Evolutionary conservation across 1,140 invertebrate species (phyloP).

Genomic region (Eumeta japonica): DNA sequence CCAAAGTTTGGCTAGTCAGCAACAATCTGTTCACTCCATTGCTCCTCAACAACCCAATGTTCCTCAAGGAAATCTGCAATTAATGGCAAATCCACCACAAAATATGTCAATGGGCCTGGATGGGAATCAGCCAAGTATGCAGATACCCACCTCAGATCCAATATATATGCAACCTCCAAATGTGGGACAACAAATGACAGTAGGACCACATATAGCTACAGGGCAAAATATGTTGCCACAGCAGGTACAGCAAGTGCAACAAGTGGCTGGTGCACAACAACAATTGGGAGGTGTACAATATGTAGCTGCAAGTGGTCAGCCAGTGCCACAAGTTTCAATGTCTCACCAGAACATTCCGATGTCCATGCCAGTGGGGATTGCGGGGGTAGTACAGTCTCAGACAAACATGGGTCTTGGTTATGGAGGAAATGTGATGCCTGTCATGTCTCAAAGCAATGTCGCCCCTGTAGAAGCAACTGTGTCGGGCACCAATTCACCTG

Average conservation of each 20-base stretch:
- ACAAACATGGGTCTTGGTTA: slow-evolving; percentile 49
- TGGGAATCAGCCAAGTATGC: slow-evolving; percentile 54
- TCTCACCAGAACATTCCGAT: slow-evolving; percentile 52
- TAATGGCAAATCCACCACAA: slow-evolving; percentile 57
- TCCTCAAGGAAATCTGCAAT: slow-evolving; percentile 60
- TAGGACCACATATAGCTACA: slow-evolving; percentile 42
- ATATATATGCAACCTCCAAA: slow-evolving; percentile 52
- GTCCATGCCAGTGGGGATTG: slow-evolving; percentile 52
- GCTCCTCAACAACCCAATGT: slow-evolving; percentile 58
- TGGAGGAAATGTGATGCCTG: slow-evolving; percentile 47
- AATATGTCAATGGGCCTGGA: slow-evolving; percentile 59
- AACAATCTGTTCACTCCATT: slow-evolving; percentile 49
- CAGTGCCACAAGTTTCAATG: slow-evolving; percentile 42
- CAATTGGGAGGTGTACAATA: slow-evolving; percentile 48
- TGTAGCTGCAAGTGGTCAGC: slow-evolving; percentile 51
- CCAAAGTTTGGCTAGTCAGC: slow-evolving; percentile 52
- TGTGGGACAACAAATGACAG: slow-evolving; percentile 48
- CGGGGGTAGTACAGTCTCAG: slow-evolving; percentile 51
- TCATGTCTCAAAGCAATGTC: slow-evolving; percentile 52
- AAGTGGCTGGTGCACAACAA: slow-evolving; percentile 33
- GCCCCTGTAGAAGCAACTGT: slow-evolving; percentile 43
- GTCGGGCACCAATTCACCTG: slow-evolving; percentile 54
- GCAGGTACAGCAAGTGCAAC: slow-evolving; percentile 14
- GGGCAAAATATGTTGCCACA: slow-evolving; percentile 47
- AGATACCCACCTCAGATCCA: slow-evolving; percentile 53